Base-by-base conservation (phyloP, 2,797 vertebrate genomes). In the Acanthiza pusilla region DNA sequence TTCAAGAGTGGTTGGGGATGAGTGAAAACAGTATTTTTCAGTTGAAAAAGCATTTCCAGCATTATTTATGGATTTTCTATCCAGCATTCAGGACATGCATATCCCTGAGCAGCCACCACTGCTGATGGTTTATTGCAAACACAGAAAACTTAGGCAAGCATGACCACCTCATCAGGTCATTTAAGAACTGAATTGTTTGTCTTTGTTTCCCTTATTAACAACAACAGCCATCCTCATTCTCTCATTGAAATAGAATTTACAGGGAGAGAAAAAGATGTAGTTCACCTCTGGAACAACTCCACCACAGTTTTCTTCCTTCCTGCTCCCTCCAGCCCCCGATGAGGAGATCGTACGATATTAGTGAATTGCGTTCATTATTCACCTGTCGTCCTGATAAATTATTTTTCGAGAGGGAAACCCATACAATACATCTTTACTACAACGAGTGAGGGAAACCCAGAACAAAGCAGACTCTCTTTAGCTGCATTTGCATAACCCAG, bases 1-100 rank as follows among this genome's bases (percentile, higher is more conserved):
- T 34, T 13, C 26, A 48, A 57, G 10, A 75, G 32, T 0, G 0
- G 30, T 34, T 26, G 36, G 2, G 18, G 7, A 57, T 62, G 30
- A 67, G 14, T 47, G 23, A 50, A 91, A 85, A 12, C 4, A 15
- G 11, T 32, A 29, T 54, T 80, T 68, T 47, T 71, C 22, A 26
- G 7, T 4, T 51, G 30, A 61, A 85, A 77, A 65, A 54, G 10
- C 20, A 40, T 40, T 85, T 42, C 22, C 55, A 85, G 32, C 18
- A n/a, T 57, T 68, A 19, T 63, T 55, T 40, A 65, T 32, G 51
- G 53, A 67, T 85, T 80, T 88, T 43, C 57, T 36, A 12, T 30
- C 43, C 60, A 60, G 27, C 22, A 19, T 54, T 60, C 29, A 63
- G 32, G 18, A 60, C 30, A 34, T 8, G 10, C 5, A 36, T 11